phyloP scores from a whole-genome alignment of 2,888 invertebrate species.

The Diaprepes abbreviatus region DNA sequence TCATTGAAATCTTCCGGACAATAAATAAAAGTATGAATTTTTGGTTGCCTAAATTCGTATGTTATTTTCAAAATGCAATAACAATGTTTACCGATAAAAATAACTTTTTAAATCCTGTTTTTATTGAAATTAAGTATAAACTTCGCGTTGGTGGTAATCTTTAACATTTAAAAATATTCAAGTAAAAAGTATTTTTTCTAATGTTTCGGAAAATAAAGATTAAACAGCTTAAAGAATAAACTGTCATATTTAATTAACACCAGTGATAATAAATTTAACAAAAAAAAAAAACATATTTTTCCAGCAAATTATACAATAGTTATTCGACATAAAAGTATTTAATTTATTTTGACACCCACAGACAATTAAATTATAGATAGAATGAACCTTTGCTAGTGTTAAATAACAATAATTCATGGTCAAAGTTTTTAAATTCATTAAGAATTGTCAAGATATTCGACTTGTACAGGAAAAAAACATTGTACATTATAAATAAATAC shows the following conservation, averaged over 20 bases:
- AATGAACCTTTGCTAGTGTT: conserved; percentile 36
- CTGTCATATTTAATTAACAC: not conserved
- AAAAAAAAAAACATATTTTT: not conserved
- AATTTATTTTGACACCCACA: conserved; percentile 37
- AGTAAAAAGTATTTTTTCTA: no score
- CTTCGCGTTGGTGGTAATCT: no score
- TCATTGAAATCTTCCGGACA: no score
- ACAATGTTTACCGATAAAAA: no score
- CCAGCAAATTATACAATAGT: not conserved
- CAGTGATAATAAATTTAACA: not conserved
- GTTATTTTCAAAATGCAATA: no score
- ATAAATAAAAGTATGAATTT: no score
- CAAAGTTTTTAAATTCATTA: conserved; percentile 43
- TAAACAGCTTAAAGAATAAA: no score
- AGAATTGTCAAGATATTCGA: conserved; percentile 26
- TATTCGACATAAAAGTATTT: conserved; percentile 20
- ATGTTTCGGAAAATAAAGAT: no score
- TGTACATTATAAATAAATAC: not conserved
- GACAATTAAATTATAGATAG: conserved; percentile 30
- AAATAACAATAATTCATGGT: conserved; percentile 42
- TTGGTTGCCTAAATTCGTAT: no score
- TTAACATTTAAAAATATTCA: no score
- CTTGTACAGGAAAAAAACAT: not conserved
- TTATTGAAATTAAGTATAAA: no score
- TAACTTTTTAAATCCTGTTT: no score